Evolutionary conservation across 2,797 vertebrate species (phyloP).

Genomic region (Hephaestus fuliginosus): DNA sequence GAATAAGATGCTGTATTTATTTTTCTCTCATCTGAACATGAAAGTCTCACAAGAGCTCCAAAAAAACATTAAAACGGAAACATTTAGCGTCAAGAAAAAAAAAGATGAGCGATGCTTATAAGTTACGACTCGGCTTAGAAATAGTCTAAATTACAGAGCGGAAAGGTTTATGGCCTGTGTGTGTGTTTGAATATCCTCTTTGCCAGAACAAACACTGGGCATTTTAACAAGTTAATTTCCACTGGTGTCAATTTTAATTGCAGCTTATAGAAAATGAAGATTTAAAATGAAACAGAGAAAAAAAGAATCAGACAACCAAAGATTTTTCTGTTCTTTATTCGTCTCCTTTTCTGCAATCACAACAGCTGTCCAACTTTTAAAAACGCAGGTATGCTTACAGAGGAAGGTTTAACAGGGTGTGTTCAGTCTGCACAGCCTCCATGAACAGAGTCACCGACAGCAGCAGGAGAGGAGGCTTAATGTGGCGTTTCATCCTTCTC

Average conservation of each 20-base stretch:
- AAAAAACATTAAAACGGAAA: background rate
- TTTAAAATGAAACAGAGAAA: background rate
- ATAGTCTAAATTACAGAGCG: constrained; percentile 15
- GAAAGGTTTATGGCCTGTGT: background rate
- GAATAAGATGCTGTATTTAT: background rate
- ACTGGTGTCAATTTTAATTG: background rate
- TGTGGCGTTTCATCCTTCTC: background rate
- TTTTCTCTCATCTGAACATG: background rate
- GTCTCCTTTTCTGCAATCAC: background rate
- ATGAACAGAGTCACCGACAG: background rate
- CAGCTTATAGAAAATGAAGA: background rate
- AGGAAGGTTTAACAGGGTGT: background rate
- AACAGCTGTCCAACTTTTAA: background rate
- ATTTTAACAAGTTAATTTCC: background rate
- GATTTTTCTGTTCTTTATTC: background rate
- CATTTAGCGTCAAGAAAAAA: background rate
- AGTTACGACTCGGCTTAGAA: background rate
- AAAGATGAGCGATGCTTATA: background rate
- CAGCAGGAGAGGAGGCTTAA: constrained; percentile 2
- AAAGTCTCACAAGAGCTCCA: background rate
- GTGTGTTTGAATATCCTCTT: background rate
- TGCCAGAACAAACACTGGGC: constrained; percentile 1
- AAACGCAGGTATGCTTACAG: too few relatives aligned
- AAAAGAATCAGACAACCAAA: too few relatives aligned
- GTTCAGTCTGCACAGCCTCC: background rate